Conservation (phyloP, 2,888 invertebrate species). For the Prostheceraeus crozeri region DNA sequence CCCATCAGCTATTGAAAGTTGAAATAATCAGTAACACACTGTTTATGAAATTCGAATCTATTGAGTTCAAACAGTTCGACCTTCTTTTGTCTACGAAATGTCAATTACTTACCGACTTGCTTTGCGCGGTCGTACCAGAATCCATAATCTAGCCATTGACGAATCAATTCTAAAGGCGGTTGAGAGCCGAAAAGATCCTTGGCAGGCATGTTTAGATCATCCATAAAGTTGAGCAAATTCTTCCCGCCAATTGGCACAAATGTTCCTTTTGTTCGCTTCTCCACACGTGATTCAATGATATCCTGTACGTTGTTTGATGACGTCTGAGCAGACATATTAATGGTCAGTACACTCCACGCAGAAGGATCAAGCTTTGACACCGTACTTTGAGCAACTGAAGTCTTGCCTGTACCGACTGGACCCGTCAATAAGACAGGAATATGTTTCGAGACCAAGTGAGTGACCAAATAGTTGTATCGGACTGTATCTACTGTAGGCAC, state of each 20-base stretch:
- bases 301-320: slow-evolving; percentile 75
- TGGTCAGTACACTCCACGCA: slow-evolving; percentile 64
- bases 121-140: slow-evolving; percentile 79
- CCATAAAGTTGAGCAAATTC: slow-evolving; percentile 75
- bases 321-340: slow-evolving; percentile 83
- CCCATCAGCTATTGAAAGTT: too few relatives aligned
- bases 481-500: slow-evolving; percentile 81
- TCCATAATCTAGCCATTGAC: slow-evolving; percentile 78
- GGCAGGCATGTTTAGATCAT: slow-evolving; percentile 85
- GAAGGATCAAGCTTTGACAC: slow-evolving; percentile 62
- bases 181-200: slow-evolving; percentile 80
- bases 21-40: too few relatives aligned
- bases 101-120: slow-evolving; percentile 60
- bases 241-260: slow-evolving; percentile 73
- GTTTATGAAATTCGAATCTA: too few relatives aligned
- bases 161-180: slow-evolving; percentile 74
- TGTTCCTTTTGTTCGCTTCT: slow-evolving; percentile 76
- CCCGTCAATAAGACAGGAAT: slow-evolving; percentile 72
- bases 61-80: too few relatives aligned
- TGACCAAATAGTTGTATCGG: slow-evolving; percentile 70
- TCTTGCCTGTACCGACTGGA: slow-evolving; percentile 75
- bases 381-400: slow-evolving; percentile 69
- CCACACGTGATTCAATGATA: slow-evolving; percentile 73
- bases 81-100: too few relatives aligned
- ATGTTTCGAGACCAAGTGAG: slow-evolving; percentile 63